A percentile compares a stretch with the other conserved stretches of the same genome.
Conservation (phyloP, 2,888 invertebrate genomes). For the Lymantria monacha region DNA sequence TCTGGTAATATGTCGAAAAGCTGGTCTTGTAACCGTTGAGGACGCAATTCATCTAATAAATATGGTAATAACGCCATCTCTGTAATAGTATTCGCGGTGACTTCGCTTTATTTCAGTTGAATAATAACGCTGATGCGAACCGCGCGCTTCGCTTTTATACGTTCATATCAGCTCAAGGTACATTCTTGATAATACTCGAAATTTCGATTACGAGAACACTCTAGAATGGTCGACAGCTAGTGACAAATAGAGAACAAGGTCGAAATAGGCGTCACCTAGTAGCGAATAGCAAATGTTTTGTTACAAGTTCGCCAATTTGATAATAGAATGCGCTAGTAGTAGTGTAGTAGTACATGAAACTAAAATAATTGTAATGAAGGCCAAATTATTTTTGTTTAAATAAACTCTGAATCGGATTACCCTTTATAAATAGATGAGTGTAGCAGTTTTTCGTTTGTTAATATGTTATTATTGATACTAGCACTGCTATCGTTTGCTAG, state of each 20-base stretch:
- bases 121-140: slow-evolving; percentile 30
- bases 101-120: slow-evolving; percentile 5
- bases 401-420: no score
- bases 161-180: neutral
- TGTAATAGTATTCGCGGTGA: neutral
- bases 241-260: slow-evolving; percentile 8
- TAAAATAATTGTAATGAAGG: no score
- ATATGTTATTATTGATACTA: no score
- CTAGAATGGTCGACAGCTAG: slow-evolving; percentile 8
- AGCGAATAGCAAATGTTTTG: neutral
- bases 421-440: no score
- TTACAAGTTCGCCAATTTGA: neutral
- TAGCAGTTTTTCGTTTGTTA: no score
- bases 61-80: slow-evolving; percentile 66
- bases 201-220: slow-evolving; percentile 10
- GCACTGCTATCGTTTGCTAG: no score
- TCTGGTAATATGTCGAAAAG: slow-evolving; percentile 63
- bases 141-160: slow-evolving; percentile 49
- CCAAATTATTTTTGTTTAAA: no score
- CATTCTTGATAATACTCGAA: neutral
- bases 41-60: slow-evolving; percentile 56
- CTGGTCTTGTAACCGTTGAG: slow-evolving; percentile 59
- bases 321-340: neutral
- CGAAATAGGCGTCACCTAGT: neutral
- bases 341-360: no score